Evolutionary conservation across 2,888 invertebrate genomes (phyloP), one percentile per base, ranked within the genome.

Genomic region (Nephrocerus scutellatus): DNA sequence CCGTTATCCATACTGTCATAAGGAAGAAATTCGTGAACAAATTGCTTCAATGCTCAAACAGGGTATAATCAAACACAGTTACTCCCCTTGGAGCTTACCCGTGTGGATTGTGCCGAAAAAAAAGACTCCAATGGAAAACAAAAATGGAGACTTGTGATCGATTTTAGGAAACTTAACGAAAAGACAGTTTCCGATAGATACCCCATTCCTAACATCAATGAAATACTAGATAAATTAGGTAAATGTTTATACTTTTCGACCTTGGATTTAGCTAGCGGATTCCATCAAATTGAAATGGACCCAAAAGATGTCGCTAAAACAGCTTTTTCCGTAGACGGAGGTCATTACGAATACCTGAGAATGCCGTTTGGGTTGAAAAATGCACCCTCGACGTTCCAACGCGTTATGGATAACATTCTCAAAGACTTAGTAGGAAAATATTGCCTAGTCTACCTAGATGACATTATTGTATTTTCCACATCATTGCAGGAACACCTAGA

Each of bases 221-320:
- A n/a, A n/a, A n/a, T n/a, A n/a, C n/a, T n/a, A 32, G 18, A 59
- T 61, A 39, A 55, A 62, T 45, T 36, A 63, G 40, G 59, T 59
- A 24, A 52, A 55, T 35, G 47, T 53, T 2, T 55, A 43, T 66
- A 63, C 44, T 67, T 65, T 36, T 36, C 58, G 1, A 55, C 52
- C 10, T 18, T 56, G 1, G 58, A 59, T 38, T 29, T 59, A 1
- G 53, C 57, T 1, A 54, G 48, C 1, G 59, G 59, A 1, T 60
- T 58, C 30, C 55, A 60, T 23, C 59, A 61, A 35, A 59, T 62
- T 2, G 46, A 50, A 14, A 53, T 60, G 45, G 18, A 49, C 7
- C 14, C 41, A 4, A 10, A 32, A 10, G 50, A 53, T 20, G 41
- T 48, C 6, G 30, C 26, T 9, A 53, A 52, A 32, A 50, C 48